Percentiles rank a stretch among this genome's conserved stretches.
phyloP scores from a whole-genome alignment of 2,888 invertebrate genomes.

The Melanostoma mellinum region DNA sequence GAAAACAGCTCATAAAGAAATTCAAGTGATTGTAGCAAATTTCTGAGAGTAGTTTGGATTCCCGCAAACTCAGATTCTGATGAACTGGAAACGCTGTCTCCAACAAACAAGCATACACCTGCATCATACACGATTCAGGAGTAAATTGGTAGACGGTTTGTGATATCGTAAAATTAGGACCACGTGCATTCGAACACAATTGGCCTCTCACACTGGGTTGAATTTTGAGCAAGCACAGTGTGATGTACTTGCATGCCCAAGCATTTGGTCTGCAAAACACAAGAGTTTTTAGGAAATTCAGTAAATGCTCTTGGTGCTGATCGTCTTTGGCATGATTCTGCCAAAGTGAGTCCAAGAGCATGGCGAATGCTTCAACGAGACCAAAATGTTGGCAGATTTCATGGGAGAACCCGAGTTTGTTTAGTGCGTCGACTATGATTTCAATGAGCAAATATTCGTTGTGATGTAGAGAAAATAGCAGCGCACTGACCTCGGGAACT shows the following conservation, averaged over 20 bases:
- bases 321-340: conserved; percentile 33
- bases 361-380: conserved; percentile 76
- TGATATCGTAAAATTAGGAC: conserved; percentile 56
- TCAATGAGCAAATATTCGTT: conserved; percentile 77
- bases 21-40: conserved; percentile 78
- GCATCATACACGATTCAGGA: conserved; percentile 78
- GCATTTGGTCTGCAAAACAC: conserved; percentile 78
- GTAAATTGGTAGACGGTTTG: conserved; percentile 78
- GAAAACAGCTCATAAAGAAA: conserved; percentile 78
- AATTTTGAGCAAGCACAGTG: conserved; percentile 74
- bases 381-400: conserved; percentile 79
- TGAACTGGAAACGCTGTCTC: conserved; percentile 78
- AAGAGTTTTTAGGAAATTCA: conserved; percentile 77
- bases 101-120: conserved; percentile 78
- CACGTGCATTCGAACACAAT: conserved; percentile 46
- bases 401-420: conserved; percentile 77
- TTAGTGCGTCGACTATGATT: conserved; percentile 76
- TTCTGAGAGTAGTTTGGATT: conserved; percentile 76
- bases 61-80: conserved; percentile 71
- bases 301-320: conserved; percentile 73
- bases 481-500: conserved; percentile 64
- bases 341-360: conserved; percentile 75
- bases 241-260: conserved; percentile 77
- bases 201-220: conserved; percentile 7
- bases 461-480: conserved; percentile 74